Evolutionary conservation across 2,888 invertebrate genomes (phyloP).

Genomic region (Pogonocherus hispidulus): DNA sequence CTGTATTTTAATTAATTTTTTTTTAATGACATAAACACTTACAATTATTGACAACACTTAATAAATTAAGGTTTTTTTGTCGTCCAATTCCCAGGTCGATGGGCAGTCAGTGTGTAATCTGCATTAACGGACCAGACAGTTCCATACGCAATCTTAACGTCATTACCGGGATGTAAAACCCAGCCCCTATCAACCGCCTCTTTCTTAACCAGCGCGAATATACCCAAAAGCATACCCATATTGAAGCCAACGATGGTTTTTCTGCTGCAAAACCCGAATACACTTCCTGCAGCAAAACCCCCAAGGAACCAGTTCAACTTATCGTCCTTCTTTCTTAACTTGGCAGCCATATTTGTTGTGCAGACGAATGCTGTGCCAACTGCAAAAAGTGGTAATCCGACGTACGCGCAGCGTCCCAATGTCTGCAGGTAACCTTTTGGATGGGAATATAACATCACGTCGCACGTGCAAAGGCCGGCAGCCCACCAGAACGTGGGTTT

Average conservation of each 20-base stretch:
- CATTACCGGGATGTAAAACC: constrained; percentile 70
- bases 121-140: constrained; percentile 70
- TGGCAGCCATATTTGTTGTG: constrained; percentile 74
- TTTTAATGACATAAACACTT: no score
- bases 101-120: constrained; percentile 73
- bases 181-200: constrained; percentile 72
- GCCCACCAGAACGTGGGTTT: constrained; percentile 73
- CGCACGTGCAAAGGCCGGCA: constrained; percentile 69
- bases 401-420: constrained; percentile 72
- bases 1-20: no score
- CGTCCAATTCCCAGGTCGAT: constrained; percentile 73
- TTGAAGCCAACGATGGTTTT: constrained; percentile 69
- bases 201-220: constrained; percentile 73
- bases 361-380: constrained; percentile 79
- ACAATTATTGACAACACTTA: no score
- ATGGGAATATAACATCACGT: constrained; percentile 75
- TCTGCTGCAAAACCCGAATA: constrained; percentile 75
- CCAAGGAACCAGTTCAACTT: constrained; percentile 75
- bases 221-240: constrained; percentile 69
- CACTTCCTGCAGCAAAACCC: constrained; percentile 74
- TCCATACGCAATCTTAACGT: constrained; percentile 66
- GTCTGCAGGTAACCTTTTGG: constrained; percentile 72
- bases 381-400: constrained; percentile 76
- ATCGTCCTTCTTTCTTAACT: constrained; percentile 79
- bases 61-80: no score